Evolutionary conservation across 2,888 invertebrate genomes (phyloP), one percentile per base, ranked within the genome.

Genomic region (Girardia tigrina): DNA sequence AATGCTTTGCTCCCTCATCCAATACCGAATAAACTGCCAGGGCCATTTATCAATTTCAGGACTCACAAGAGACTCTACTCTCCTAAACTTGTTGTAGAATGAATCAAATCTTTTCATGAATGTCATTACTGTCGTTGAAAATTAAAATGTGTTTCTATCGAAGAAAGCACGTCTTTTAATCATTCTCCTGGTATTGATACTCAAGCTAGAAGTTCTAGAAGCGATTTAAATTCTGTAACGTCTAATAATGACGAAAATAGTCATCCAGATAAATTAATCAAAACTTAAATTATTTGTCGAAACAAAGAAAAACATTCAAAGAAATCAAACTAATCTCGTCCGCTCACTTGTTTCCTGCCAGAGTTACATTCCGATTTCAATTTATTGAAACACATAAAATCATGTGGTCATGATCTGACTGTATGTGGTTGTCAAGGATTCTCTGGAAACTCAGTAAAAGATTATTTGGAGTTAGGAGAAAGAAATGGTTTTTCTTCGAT

Each of bases 341-440:
- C 56, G 23, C n/a, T 56, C n/a, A 56, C 56, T 4, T 56, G 56
- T n/a, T 56, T 56, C 23, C n/a, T 56, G n/a, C 56, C 56, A n/a
- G 86, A 78, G 74, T 56, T 56, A 23, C 56, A 56, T 56, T 56
- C 56, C 56, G 56, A 56, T 16, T 56, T 56, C n/a, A 56, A 56
- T 16, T 56, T 56, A n/a, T 56, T 56, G 56, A 56, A 56, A 23
- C 56, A 56, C n/a, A 56, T 56, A 12, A 23, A 56, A n/a, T 56
- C 56, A 12, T 56, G 56, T 56, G 56, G 56, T 2, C 56, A 56
- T 56, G 56, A 56, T 56, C n/a, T 56, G 23, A 42, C 28, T 8
- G 28, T 28, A 6, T 12, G 4, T 14, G 56, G 56, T 6, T 56
- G 56, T 56, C 56, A 56, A 56, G 56, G 56, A 6, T 56, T 56